phyloP scores from a whole-genome alignment of 2,888 invertebrate species.

The Zelleria hepariella region DNA sequence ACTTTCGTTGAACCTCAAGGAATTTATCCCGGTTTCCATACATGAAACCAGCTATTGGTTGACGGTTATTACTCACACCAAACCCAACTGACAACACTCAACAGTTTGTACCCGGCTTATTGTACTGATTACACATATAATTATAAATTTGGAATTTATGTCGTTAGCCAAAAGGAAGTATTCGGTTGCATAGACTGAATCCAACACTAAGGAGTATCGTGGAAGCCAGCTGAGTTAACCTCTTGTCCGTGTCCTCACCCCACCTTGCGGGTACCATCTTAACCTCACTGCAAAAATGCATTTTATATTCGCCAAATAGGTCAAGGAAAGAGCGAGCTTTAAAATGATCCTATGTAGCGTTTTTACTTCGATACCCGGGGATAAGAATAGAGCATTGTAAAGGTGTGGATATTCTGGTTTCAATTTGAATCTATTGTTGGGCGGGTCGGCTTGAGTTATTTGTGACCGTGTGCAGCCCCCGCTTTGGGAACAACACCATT shows the following conservation, averaged over 20 bases:
- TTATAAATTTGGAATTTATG: too few species aligned
- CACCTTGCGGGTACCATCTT: neutral
- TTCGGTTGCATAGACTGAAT: neutral
- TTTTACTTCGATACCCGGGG: neutral
- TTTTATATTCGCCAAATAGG: neutral
- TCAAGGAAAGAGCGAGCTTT: neutral
- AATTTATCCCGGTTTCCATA: too few species aligned
- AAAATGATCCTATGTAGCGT: neutral
- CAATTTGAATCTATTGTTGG: too few species aligned
- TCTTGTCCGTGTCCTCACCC: neutral
- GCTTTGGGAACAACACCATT: neutral
- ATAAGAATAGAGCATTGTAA: neutral
- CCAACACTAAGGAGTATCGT: neutral
- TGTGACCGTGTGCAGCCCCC: neutral
- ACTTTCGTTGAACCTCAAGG: too few species aligned
- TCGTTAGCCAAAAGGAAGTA: too few species aligned
- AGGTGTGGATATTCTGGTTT: neutral
- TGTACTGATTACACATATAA: too few species aligned
- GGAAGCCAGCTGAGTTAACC: neutral
- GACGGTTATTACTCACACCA: too few species aligned
- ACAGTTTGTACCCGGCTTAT: too few species aligned
- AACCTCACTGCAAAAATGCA: neutral
- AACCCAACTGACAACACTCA: too few species aligned
- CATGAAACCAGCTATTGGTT: too few species aligned
- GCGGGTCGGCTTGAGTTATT: neutral